These are phyloP conservation scores for Leucoma salicis DNA, from an alignment of 2,888 invertebrate genomes.

Conservation along the genomic window DNA sequence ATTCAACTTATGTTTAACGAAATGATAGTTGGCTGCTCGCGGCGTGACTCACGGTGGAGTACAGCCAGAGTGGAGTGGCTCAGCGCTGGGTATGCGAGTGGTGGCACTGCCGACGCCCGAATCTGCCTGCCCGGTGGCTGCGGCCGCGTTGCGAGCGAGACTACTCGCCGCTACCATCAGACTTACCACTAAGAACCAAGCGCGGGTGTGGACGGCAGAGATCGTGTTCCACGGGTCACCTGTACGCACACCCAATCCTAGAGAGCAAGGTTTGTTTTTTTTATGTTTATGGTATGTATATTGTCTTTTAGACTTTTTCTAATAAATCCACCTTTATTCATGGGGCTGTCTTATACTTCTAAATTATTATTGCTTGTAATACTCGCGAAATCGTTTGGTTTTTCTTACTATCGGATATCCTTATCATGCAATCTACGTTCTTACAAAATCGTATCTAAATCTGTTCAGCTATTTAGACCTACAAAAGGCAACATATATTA, in stretches of 20 bases:
- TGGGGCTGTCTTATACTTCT: no score
- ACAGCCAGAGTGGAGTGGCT: conserved; percentile 95
- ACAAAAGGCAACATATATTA: no score
- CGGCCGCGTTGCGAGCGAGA: conserved; percentile 88
- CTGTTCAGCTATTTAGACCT: no score
- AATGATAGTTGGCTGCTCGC: conserved; percentile 85
- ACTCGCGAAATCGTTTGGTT: no score
- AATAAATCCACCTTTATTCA: no score
- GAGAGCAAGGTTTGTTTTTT: conserved; percentile 89
- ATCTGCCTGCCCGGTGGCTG: conserved; percentile 74
- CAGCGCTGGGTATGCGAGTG: conserved; percentile 90
- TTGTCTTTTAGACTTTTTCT: no score
- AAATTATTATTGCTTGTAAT: no score
- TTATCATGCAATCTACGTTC: no score
- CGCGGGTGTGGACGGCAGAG: conserved; percentile 94
- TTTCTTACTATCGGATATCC: no score
- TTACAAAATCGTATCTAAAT: no score
- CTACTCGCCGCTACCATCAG: conserved; percentile 92
- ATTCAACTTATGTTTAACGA: not conserved
- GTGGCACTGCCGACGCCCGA: conserved; percentile 88
- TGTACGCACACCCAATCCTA: conserved; percentile 88
- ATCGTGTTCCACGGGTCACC: conserved; percentile 93
- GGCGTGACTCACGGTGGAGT: conserved; percentile 96
- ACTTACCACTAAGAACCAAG: conserved; percentile 89
- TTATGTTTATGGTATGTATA: no score